Evolutionary conservation across 1,140 invertebrate species (phyloP).

Genomic region (Drosophila bocki): DNA sequence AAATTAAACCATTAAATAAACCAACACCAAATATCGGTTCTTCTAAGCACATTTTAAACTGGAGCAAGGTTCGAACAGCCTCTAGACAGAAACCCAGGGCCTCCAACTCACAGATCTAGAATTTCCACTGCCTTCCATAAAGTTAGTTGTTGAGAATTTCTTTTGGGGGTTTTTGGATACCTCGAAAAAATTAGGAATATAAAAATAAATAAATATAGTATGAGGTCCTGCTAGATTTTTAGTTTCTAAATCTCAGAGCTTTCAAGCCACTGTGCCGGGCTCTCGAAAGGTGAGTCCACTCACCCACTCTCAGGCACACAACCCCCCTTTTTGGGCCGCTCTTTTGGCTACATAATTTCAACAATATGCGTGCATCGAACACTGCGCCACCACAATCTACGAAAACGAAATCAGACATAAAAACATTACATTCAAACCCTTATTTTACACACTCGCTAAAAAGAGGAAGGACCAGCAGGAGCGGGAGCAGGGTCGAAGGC

Average conservation of each 20-base stretch:
- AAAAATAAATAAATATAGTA: too few relatives aligned
- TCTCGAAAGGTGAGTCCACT: constrained; percentile 71
- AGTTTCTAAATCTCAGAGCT: not conserved
- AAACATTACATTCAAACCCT: constrained; percentile 85
- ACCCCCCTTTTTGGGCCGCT: constrained; percentile 8
- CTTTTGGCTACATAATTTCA: constrained; percentile 81
- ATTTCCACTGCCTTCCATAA: not conserved
- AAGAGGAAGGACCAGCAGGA: constrained; percentile 29
- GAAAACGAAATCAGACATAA: constrained; percentile 85
- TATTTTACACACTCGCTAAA: constrained; percentile 75
- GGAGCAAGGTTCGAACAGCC: too few relatives aligned
- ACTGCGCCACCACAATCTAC: constrained; percentile 39
- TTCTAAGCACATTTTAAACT: not conserved
- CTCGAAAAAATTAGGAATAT: not conserved
- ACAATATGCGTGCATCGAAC: constrained; percentile 80
- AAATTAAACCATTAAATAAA: not conserved
- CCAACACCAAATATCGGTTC: not conserved
- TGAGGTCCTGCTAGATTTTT: too few relatives aligned
- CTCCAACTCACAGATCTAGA: not conserved
- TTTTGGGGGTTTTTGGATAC: not conserved
- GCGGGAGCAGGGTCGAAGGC: constrained; percentile 39
- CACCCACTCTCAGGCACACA: constrained; percentile 16
- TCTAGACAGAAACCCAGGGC: not conserved
- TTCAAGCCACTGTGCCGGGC: constrained; percentile 41
- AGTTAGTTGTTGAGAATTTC: not conserved